Evolutionary conservation across 1,140 invertebrate genomes (phyloP).

Genomic region (Vollenhovia emeryi): DNA sequence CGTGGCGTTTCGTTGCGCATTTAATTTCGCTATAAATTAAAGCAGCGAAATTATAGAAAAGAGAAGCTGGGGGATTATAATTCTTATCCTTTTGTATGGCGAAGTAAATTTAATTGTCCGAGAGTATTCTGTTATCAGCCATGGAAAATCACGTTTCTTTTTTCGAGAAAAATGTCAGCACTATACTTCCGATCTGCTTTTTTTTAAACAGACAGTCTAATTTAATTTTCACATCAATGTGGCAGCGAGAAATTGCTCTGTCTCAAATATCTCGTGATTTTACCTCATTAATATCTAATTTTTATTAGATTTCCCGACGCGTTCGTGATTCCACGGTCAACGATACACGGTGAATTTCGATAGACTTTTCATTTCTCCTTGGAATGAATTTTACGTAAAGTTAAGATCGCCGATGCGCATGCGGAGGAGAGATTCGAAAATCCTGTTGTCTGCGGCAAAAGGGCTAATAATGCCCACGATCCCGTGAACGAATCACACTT

Average conservation of each 20-base stretch:
- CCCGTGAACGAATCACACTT: constrained; percentile 15
- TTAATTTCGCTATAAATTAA: constrained; percentile 49
- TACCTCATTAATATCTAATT: not conserved
- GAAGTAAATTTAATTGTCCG: not conserved
- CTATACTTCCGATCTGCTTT: not conserved
- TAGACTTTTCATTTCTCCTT: not conserved
- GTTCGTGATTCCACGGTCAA: not conserved
- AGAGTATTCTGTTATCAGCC: not conserved
- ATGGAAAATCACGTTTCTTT: not conserved
- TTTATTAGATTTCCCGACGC: not conserved
- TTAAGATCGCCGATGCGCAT: not conserved
- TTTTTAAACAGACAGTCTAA: not conserved
- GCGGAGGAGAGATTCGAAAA: not conserved
- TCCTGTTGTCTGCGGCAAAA: not conserved
- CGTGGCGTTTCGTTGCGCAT: not conserved
- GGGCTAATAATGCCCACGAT: constrained; percentile 24
- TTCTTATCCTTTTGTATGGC: not conserved
- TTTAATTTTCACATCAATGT: not conserved
- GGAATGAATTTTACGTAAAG: not conserved
- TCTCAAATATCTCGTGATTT: not conserved
- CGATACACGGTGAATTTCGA: not conserved
- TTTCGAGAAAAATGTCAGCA: not conserved
- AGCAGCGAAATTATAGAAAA: not conserved
- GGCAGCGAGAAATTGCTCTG: not conserved
- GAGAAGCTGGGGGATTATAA: not conserved